Conservation (phyloP, 2,797 vertebrate species). For the Triplophysa yarkandensis region DNA sequence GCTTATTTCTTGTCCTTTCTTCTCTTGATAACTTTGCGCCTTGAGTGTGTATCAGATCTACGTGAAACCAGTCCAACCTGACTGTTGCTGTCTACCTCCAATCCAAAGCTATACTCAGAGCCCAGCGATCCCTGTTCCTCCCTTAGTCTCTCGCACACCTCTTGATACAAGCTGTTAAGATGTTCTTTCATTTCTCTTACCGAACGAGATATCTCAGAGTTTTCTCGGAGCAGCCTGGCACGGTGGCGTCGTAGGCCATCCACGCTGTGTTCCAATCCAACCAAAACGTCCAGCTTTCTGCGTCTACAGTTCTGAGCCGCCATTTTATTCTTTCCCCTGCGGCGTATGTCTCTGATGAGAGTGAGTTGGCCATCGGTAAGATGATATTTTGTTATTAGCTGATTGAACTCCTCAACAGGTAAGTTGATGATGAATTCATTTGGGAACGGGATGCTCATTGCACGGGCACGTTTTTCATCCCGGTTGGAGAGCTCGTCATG, state of each 20-base stretch:
- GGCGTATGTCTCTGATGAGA: slow-evolving; percentile 89
- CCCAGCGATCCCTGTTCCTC: slow-evolving; percentile 85
- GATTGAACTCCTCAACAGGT: slow-evolving; percentile 93
- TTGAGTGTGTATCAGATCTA: slow-evolving; percentile 67
- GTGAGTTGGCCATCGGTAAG: slow-evolving; percentile 86
- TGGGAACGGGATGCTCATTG: slow-evolving; percentile 91
- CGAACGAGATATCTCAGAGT: slow-evolving; percentile 82
- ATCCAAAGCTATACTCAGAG: slow-evolving; percentile 76
- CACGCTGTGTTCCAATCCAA: slow-evolving; percentile 82
- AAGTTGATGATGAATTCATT: slow-evolving; percentile 90
- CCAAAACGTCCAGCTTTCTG: slow-evolving; percentile 86
- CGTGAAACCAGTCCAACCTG: slow-evolving; percentile 76
- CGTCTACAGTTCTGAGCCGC: slow-evolving; percentile 95
- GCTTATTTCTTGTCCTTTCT: slow-evolving; percentile 84
- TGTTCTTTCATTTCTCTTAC: slow-evolving; percentile 88
- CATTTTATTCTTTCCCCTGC: slow-evolving; percentile 96
- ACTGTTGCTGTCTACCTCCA: slow-evolving; percentile 78
- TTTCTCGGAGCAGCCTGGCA: slow-evolving; percentile 83
- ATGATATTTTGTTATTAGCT: slow-evolving; percentile 82
- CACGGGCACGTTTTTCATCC: slow-evolving; percentile 83
- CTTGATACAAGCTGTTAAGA: slow-evolving; percentile 84
- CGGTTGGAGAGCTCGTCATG: slow-evolving; percentile 78
- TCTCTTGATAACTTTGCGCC: slow-evolving; percentile 78
- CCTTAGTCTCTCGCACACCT: slow-evolving; percentile 84
- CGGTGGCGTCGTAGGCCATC: slow-evolving; percentile 81